These are phyloP conservation scores for Amazona vittata DNA, from an alignment of 2,113 vertebrate species.

Conservation along the genomic window DNA sequence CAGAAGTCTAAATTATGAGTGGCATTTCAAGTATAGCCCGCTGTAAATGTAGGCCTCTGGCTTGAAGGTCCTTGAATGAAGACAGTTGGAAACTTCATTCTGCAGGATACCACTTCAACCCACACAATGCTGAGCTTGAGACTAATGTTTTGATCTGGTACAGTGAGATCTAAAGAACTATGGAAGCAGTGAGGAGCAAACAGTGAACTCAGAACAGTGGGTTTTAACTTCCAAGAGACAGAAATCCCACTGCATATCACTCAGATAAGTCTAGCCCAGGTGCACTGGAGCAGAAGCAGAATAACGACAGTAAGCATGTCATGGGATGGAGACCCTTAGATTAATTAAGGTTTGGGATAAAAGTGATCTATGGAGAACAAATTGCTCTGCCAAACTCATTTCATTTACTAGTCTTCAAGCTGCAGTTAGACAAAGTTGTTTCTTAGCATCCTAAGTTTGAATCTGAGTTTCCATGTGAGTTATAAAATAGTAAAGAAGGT, in stretches of 20 bases:
- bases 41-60: not conserved
- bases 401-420: not conserved
- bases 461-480: not conserved
- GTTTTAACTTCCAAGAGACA: not conserved
- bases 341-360: not conserved
- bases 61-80: not conserved
- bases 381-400: not conserved
- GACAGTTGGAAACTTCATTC: not conserved
- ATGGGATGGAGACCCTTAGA: not conserved
- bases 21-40: not conserved
- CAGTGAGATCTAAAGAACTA: not conserved
- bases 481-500: not conserved
- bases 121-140: rapidly evolving
- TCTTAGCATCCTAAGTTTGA: not conserved
- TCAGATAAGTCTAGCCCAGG: not conserved
- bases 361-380: not conserved
- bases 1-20: not conserved
- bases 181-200: not conserved
- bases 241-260: not conserved
- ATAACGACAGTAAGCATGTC: not conserved
- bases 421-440: not conserved
- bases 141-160: not conserved
- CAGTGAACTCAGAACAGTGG: not conserved
- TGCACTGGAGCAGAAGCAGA: not conserved
- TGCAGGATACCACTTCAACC: not conserved